Percentiles rank a stretch among this genome's conserved stretches.
Conservation (phyloP, 2,888 invertebrate genomes). For the Proisotoma minuta region DNA sequence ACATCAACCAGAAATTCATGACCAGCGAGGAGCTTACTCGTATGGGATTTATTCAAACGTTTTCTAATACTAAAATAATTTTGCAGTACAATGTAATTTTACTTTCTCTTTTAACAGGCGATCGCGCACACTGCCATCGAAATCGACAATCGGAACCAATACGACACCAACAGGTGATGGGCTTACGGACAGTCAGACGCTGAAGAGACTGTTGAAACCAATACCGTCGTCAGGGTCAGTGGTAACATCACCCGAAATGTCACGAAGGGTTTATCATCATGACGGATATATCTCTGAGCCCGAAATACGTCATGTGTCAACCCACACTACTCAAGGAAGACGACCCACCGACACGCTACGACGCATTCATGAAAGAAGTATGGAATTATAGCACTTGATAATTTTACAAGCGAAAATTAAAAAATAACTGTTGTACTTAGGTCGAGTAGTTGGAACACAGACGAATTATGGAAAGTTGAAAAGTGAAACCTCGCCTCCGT, state of each 20-base stretch:
- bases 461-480: constrained; percentile 49
- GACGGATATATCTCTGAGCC: constrained; percentile 50
- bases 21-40: constrained; percentile 6
- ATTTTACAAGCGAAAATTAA: neutral
- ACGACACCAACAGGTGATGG: constrained; percentile 48
- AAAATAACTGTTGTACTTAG: constrained; percentile 22
- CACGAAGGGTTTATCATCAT: constrained; percentile 62
- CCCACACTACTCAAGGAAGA: constrained; percentile 63
- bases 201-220: constrained; percentile 90
- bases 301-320: constrained; percentile 51
- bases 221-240: constrained; percentile 60
- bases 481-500: constrained; percentile 72
- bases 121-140: constrained; percentile 44
- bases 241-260: constrained; percentile 86
- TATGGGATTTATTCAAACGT: constrained; percentile 4
- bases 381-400: constrained; percentile 1
- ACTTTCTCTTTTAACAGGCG: constrained; percentile 39
- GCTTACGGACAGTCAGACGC: constrained; percentile 69
- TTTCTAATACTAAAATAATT: neutral
- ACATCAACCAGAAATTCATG: constrained; percentile 10
- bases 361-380: constrained; percentile 45
- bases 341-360: constrained; percentile 44
- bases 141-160: constrained; percentile 48
- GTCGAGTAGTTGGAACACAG: constrained; percentile 47
- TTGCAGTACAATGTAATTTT: neutral